phyloP scores from a whole-genome alignment of 2,888 invertebrate genomes.

The Drosophila suboccidentalis region DNA sequence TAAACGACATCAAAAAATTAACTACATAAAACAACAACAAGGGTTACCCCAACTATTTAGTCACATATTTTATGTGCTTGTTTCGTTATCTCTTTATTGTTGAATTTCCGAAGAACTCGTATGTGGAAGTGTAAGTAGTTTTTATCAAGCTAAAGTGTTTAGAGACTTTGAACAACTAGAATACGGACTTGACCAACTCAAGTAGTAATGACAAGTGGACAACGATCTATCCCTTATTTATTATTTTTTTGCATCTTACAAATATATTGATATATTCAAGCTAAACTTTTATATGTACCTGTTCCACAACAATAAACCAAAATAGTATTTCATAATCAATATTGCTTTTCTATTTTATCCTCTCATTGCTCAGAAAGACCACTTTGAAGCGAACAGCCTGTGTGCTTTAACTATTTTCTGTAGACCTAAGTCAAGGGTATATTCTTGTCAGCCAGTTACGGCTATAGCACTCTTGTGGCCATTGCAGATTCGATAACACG shows the following conservation, averaged over 20 bases:
- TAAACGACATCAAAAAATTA: conserved; percentile 9
- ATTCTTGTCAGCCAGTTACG: background rate
- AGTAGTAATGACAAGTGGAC: background rate
- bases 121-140: background rate
- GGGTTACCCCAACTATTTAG: conserved; percentile 32
- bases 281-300: too few relatives aligned
- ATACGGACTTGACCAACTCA: background rate
- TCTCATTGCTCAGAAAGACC: background rate
- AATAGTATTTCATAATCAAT: too few relatives aligned
- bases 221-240: background rate
- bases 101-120: background rate
- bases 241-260: too few relatives aligned
- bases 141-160: background rate
- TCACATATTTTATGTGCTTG: conserved; percentile 20
- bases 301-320: too few relatives aligned
- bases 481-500: conserved; percentile 25
- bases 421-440: conserved; percentile 6
- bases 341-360: background rate
- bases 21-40: conserved; percentile 5
- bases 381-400: background rate
- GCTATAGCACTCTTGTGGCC: background rate
- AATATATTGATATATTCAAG: too few relatives aligned
- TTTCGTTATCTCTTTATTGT: conserved; percentile 4
- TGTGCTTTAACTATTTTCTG: background rate
- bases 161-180: background rate